Conservation (phyloP, 2,113 vertebrate species). For the Arvicanthis niloticus region DNA sequence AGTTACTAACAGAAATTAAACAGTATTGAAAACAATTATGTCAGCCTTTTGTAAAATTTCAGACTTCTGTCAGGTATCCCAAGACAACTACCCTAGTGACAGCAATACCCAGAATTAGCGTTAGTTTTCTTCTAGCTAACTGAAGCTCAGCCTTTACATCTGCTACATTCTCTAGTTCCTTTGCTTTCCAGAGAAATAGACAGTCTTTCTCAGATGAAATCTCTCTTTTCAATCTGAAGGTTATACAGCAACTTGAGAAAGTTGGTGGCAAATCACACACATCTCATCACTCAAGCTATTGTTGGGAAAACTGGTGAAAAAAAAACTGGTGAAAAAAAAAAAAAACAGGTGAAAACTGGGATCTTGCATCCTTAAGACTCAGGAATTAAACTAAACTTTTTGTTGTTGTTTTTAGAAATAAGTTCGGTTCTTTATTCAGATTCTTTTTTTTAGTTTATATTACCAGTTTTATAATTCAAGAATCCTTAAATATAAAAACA, state of each 20-base stretch:
- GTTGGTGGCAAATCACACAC: slow-evolving; percentile 11
- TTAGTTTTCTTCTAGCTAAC: not conserved
- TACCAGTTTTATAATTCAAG: too few relatives aligned
- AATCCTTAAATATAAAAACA: too few relatives aligned
- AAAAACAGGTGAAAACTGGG: too few relatives aligned
- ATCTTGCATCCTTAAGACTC: too few relatives aligned
- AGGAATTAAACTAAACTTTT: not conserved
- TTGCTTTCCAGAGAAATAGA: slow-evolving; percentile 20
- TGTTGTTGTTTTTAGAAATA: too few relatives aligned
- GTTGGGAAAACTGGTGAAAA: too few relatives aligned
- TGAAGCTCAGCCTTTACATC: not conserved
- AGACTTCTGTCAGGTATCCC: not conserved
- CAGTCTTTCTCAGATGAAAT: slow-evolving; percentile 24
- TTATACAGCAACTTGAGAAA: not conserved
- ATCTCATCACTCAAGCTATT: not conserved
- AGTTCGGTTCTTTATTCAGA: too few relatives aligned
- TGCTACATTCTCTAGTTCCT: not conserved
- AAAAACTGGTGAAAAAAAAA: too few relatives aligned
- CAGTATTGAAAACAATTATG: not conserved
- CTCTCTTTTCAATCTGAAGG: not conserved
- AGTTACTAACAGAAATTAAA: not conserved
- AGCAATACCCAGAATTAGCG: not conserved
- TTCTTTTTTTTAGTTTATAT: too few relatives aligned
- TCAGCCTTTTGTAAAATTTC: not conserved
- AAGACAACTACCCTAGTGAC: not conserved